Base-by-base conservation (phyloP, 1,140 invertebrate species). In the Drosophila micromelanica region DNA sequence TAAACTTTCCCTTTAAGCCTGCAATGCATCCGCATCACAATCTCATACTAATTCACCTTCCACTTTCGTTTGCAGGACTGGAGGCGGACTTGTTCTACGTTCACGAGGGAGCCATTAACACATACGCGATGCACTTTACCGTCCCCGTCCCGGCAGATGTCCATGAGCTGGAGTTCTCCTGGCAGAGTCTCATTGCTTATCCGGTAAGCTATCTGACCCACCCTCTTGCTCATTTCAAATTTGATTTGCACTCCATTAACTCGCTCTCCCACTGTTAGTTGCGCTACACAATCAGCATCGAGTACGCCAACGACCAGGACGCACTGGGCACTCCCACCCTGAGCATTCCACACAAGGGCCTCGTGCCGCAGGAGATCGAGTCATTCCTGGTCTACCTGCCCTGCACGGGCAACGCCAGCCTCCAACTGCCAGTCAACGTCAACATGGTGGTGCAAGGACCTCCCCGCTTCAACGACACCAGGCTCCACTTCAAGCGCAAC, bases 71-170 rank as follows among this genome's bases (percentile, higher is more conserved):
- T 23, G 27, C 60, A 98, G 97, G 97, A 70, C 93, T 98, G 69
- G 94, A 96, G 62, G 95, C 96, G 2, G 96, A 98, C 91, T 92
- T 98, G 84, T 97, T 95, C 92, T 85, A 98, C 92, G 96, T 98
- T 5, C 93, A 96, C 62, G 96, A 97, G 81, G 97, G 97, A 42
- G 95, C 96, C 55, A 95, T 98, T 81, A 98, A 98, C 93, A 95
- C 95, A 32, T 98, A 98, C 91, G 97, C 97, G 5, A 96, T 98
- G 92, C 95, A 96, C 84, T 98, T 98, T 92, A 94, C 95, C 43
- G 95, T 98, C 2, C 95, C 96, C 2, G 95, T 98, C 40, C 95
- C 95, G 11, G 94, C 96, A 2, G 94, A 97, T 80, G 95, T 97
- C 37, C 94, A 95, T 8, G 95, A 97, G 79, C 93, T 98, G 60